Evolutionary conservation across 2,113 vertebrate genomes (phyloP).

Genomic region (Dicentrarchus labrax): DNA sequence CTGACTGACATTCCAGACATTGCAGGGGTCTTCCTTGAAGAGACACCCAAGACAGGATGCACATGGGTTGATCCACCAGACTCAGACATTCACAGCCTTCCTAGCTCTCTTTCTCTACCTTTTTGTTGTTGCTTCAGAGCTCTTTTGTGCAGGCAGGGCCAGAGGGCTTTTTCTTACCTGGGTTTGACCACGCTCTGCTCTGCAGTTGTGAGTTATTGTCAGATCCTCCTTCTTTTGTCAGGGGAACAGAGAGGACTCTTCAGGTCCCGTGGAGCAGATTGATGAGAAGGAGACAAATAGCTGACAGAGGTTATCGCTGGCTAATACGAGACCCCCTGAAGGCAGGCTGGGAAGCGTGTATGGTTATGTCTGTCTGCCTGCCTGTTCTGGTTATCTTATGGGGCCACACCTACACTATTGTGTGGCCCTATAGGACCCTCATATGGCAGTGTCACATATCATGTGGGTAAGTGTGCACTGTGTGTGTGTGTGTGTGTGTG

Average conservation of each 20-base stretch:
- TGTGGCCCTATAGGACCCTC: conserved; percentile 53
- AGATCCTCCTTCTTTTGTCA: conserved; percentile 59
- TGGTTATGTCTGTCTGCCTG: conserved; percentile 48
- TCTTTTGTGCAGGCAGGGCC: background rate
- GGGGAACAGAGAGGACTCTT: conserved; percentile 49
- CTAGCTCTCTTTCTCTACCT: background rate
- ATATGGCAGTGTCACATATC: conserved; percentile 63
- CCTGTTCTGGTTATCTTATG: conserved; percentile 54
- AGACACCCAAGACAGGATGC: background rate
- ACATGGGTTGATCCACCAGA: background rate
- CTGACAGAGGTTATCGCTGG: conserved; percentile 51
- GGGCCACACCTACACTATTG: conserved; percentile 72
- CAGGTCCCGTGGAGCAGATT: conserved; percentile 34
- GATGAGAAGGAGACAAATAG: conserved; percentile 59
- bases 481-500: conserved; percentile 31
- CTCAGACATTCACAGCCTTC: conserved; percentile 5
- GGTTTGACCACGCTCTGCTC: conserved; percentile 52
- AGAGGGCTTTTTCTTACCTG: background rate
- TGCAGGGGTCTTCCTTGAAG: background rate
- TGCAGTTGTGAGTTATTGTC: conserved; percentile 55
- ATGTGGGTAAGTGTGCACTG: conserved; percentile 9
- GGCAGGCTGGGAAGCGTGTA: conserved; percentile 46
- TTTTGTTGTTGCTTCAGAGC: background rate
- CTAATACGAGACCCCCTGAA: conserved; percentile 43
- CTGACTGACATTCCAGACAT: conserved; percentile 36